Evolutionary conservation across 2,888 invertebrate species (phyloP), one percentile per base, ranked within the genome.

Genomic region (Drosophila atripex): DNA sequence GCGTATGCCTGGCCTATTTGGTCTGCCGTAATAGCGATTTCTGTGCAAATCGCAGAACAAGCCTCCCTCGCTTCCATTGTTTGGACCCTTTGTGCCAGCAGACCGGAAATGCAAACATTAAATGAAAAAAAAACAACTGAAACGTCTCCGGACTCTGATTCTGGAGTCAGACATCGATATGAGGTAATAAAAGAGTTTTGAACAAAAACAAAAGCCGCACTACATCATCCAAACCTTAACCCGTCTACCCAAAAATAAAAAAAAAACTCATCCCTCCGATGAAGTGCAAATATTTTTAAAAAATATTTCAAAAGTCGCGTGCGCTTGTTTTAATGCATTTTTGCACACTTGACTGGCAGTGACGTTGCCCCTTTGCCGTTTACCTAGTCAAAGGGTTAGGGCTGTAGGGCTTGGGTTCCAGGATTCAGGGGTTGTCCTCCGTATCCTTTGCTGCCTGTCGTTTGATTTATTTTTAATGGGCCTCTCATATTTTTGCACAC

Each of bases 381-480:
- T 35, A 50, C 47, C 23, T 41, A 50, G 1, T n/a, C 35, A 18
- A 55, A 52, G 59, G 38, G 39, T 59, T 23, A 38, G 11, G 0
- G 11, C 49, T 49, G 39, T 61, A 61, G 60, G 60, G 60, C 35
- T 59, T 59, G 59, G 4, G 21, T 23, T 23, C 21, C 21, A 23
- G 45, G 35, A 23, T 38, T 5, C 16, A 18, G 39, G 39, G 39
- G 39, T 41, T 61, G 58, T 39, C 16, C 45, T 55, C 53, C 64
- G 60, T 18, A 45, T 12, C 32, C 51, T 8, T 35, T 46, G 35
- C 55, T 56, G 76, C 50, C 77, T 74, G 76, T 57, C 75, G 66
- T 84, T 80, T 84, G 87, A 84, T 84, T 84, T 84, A 87, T 87
- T 69, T 84, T 84, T 87, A 84, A 84, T 87, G 86, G 82, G 66